Conservation (phyloP, 23 tunicate genomes). For the Corella eumyota region DNA sequence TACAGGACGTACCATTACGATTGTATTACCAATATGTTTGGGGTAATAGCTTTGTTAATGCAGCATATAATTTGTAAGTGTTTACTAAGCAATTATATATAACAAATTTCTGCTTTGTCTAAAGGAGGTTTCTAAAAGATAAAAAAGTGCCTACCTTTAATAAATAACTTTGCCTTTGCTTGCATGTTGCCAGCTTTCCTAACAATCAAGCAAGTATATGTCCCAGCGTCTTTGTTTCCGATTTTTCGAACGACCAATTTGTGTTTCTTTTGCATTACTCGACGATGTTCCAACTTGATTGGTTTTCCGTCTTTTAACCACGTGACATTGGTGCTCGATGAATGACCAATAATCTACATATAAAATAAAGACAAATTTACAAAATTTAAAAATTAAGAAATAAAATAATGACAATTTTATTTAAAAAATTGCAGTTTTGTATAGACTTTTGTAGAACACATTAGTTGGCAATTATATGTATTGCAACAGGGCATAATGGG, state of each 20-base stretch:
- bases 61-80: no score
- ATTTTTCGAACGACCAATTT: slow-evolving; percentile 39
- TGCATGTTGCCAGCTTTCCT: slow-evolving; percentile 10
- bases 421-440: no score
- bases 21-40: no score
- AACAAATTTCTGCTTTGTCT: no score
- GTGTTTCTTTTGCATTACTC: slow-evolving; percentile 23
- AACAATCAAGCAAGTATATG: slow-evolving; percentile 48
- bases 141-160: slow-evolving; percentile 89
- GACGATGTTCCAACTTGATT: slow-evolving; percentile 8
- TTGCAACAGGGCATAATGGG: no score
- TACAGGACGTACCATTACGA: no score
- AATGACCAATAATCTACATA: slow-evolving; percentile 36
- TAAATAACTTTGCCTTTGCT: slow-evolving; percentile 64
- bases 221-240: slow-evolving; percentile 41
- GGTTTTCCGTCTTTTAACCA: slow-evolving; percentile 63
- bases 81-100: no score
- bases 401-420: no score
- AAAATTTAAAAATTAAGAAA: not conserved
- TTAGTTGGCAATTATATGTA: no score
- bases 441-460: no score
- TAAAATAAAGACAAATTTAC: not conserved
- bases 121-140: no score
- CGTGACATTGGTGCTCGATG: slow-evolving; percentile 37
- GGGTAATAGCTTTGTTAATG: no score